Evolutionary conservation across 2,888 invertebrate species (phyloP).

Genomic region (Leucophenga maculata): DNA sequence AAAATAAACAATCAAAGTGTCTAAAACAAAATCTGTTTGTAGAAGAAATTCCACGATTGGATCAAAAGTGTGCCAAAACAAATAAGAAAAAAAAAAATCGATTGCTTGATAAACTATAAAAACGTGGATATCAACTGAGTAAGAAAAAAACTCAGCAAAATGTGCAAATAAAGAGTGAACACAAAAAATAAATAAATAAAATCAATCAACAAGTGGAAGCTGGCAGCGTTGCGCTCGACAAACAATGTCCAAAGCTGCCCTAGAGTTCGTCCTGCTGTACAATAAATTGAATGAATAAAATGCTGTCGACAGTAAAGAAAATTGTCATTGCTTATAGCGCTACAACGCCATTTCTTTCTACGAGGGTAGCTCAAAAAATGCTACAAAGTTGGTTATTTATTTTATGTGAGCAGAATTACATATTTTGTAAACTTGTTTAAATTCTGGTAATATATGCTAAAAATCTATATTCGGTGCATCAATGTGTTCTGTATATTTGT

Average conservation of each 20-base stretch:
- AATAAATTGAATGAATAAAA: background rate
- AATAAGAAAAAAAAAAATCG: conserved; percentile 4
- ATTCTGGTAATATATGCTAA: too few species aligned
- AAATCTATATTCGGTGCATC: too few species aligned
- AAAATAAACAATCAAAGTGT: background rate
- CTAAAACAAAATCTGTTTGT: conserved; percentile 4
- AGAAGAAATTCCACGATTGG: background rate
- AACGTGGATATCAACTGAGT: conserved; percentile 32
- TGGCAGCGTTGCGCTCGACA: background rate
- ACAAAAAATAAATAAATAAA: conserved; percentile 46
- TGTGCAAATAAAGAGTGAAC: conserved; percentile 21
- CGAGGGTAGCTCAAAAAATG: too few species aligned
- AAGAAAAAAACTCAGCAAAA: conserved; percentile 26
- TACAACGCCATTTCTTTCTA: too few species aligned
- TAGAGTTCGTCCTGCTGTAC: background rate
- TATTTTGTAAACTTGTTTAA: too few species aligned
- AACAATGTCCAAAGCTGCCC: background rate
- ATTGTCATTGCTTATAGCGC: background rate
- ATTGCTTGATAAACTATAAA: conserved; percentile 17
- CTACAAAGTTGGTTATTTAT: too few species aligned
- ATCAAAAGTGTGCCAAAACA: conserved; percentile 8
- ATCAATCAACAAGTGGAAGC: conserved; percentile 61
- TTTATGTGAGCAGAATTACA: too few species aligned
- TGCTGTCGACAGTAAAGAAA: background rate
- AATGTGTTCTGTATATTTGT: too few species aligned